Conservation (phyloP, 2,888 invertebrate genomes). For the Campopleginae sp. region DNA sequence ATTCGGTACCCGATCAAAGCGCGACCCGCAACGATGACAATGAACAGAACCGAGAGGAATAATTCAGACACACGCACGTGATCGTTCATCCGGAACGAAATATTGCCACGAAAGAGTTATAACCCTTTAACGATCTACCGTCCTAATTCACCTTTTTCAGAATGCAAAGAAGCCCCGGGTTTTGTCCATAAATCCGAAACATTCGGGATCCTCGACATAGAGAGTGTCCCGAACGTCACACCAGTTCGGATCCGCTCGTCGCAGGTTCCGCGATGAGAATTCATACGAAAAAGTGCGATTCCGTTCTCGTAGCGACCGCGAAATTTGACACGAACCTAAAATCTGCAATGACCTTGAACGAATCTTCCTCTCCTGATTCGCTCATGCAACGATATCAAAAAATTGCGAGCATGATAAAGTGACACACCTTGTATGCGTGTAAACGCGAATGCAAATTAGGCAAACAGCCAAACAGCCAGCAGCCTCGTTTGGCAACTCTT, state of each 20-base stretch:
- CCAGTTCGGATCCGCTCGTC: not conserved
- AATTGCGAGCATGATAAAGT: not conserved
- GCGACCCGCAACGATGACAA: not conserved
- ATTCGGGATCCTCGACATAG: not conserved
- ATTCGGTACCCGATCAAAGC: slow-evolving; percentile 29
- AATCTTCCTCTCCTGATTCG: not conserved
- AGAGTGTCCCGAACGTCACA: not conserved
- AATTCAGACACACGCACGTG: slow-evolving; percentile 15
- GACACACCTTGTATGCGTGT: not conserved
- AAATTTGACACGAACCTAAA: not conserved
- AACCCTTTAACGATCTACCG: slow-evolving; percentile 42
- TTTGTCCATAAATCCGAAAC: not conserved
- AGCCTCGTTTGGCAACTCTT: slow-evolving; percentile 38
- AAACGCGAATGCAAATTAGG: slow-evolving; percentile 37
- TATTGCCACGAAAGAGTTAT: slow-evolving; percentile 43
- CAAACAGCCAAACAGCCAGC: slow-evolving; percentile 15
- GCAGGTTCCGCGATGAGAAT: not conserved
- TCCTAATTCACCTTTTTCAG: slow-evolving; percentile 34
- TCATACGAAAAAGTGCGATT: not conserved
- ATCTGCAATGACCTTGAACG: not conserved
- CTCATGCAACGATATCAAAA: not conserved
- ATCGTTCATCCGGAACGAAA: slow-evolving; percentile 29
- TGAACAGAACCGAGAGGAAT: slow-evolving; percentile 11
- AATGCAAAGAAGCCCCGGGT: not conserved
- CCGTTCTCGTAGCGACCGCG: not conserved